A percentile compares a stretch with the other conserved stretches of the same genome.
phyloP scores from a whole-genome alignment of 2,113 vertebrate species.

The Microtus oregoni region DNA sequence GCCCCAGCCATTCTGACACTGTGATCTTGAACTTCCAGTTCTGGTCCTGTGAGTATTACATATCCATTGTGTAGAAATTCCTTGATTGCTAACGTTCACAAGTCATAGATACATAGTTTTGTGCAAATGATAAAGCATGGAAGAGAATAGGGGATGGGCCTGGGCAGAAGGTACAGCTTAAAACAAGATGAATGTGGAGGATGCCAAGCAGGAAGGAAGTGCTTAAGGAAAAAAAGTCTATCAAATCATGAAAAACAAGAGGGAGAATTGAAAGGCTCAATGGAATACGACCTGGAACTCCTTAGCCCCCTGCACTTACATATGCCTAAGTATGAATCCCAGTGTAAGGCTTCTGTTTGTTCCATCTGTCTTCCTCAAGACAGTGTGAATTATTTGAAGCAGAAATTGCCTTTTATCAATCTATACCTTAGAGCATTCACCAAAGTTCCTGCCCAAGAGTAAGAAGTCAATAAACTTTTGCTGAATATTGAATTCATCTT shows the following conservation, averaged over 20 bases:
- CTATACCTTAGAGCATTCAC: slow-evolving; percentile 22
- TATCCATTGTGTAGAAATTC: neutral
- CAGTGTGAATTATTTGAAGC: slow-evolving; percentile 21
- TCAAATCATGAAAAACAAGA: neutral
- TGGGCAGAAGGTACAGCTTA: neutral
- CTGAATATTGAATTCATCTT: slow-evolving; percentile 57
- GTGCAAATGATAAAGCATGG: neutral
- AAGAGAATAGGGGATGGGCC: neutral
- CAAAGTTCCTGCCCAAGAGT: neutral
- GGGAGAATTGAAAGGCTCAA: neutral
- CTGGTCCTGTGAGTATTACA: neutral
- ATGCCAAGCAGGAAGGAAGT: neutral
- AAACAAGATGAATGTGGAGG: neutral
- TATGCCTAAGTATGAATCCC: neutral
- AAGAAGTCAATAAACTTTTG: slow-evolving; percentile 58
- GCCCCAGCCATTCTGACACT: neutral
- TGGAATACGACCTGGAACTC: neutral
- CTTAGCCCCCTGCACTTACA: neutral
- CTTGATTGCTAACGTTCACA: neutral
- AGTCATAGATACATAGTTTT: neutral
- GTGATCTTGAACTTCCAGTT: neutral
- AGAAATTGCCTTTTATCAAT: slow-evolving; percentile 28
- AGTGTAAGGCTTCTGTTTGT: neutral
- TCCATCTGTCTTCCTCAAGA: neutral
- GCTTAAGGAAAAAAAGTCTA: neutral